Percentiles rank a stretch among this genome's conserved stretches.
Conservation (phyloP, 2,113 vertebrate genomes). For the Shinisaurus crocodilurus region DNA sequence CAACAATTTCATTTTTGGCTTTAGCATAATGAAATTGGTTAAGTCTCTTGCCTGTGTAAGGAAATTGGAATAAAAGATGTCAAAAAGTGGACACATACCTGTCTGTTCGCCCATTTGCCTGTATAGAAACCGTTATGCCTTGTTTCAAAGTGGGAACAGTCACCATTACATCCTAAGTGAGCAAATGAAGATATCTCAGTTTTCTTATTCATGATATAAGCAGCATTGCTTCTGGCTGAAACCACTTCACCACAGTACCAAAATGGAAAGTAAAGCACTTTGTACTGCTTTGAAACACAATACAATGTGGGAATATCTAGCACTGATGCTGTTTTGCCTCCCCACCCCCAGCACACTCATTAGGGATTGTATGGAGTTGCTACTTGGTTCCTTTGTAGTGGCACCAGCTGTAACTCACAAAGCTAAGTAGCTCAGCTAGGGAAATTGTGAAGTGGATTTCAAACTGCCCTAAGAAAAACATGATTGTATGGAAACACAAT, state of each 20-base stretch:
- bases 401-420: background rate
- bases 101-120: slow-evolving; percentile 33
- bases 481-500: background rate
- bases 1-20: background rate
- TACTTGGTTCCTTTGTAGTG: background rate
- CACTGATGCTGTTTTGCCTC: background rate
- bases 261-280: background rate
- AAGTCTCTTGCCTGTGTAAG: background rate
- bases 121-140: slow-evolving; percentile 55
- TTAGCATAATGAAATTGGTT: background rate
- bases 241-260: background rate
- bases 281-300: background rate
- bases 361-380: background rate
- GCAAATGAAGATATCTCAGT: background rate
- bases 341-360: background rate
- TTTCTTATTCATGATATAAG: background rate
- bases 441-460: background rate
- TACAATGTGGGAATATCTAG: background rate
- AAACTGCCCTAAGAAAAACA: background rate
- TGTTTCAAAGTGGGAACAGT: slow-evolving; percentile 53
- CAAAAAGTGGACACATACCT: slow-evolving; percentile 54
- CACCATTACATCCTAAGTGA: slow-evolving; percentile 49
- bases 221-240: background rate
- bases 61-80: background rate
- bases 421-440: background rate